A percentile compares a stretch with the other conserved stretches of the same genome.
phyloP scores from a whole-genome alignment of 2,888 invertebrate genomes.

The Heliconius sara region DNA sequence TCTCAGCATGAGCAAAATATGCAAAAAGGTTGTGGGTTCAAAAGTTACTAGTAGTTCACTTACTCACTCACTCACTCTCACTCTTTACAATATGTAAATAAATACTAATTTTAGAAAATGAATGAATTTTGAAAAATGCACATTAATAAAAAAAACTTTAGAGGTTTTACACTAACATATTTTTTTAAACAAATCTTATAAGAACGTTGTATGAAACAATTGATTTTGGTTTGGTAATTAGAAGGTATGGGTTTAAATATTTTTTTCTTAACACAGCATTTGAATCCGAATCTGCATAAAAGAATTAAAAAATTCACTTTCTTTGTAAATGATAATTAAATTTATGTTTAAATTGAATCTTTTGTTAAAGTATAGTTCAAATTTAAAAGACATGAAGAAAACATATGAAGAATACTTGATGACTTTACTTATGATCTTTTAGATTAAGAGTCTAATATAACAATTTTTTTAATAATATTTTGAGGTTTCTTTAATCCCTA shows the following conservation, averaged over 20 bases:
- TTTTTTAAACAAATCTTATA: neutral
- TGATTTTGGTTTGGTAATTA: neutral
- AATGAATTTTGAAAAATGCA: neutral
- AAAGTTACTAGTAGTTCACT: slow-evolving; percentile 7
- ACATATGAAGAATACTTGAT: neutral
- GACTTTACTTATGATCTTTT: neutral
- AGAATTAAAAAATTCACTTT: too few relatives aligned
- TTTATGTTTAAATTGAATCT: neutral
- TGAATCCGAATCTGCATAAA: neutral
- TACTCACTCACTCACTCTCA: neutral
- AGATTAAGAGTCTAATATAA: neutral
- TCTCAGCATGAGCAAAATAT: slow-evolving; percentile 19
- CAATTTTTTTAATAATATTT: neutral
- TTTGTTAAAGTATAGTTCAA: neutral
- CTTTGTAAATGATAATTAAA: neutral
- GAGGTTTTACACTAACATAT: neutral
- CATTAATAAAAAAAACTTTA: neutral
- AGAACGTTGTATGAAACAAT: neutral
- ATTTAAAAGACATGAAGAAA: neutral
- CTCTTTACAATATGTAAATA: neutral
- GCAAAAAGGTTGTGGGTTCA: slow-evolving; percentile 7
- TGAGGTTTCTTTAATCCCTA: too few relatives aligned
- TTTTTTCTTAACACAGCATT: neutral
- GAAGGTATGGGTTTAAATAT: neutral
- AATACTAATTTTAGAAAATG: neutral